A percentile compares a stretch with the other conserved stretches of the same genome.
These are phyloP conservation scores for Anadara kagoshimensis DNA, from an alignment of 1,140 invertebrate species.

Conservation along the genomic window DNA sequence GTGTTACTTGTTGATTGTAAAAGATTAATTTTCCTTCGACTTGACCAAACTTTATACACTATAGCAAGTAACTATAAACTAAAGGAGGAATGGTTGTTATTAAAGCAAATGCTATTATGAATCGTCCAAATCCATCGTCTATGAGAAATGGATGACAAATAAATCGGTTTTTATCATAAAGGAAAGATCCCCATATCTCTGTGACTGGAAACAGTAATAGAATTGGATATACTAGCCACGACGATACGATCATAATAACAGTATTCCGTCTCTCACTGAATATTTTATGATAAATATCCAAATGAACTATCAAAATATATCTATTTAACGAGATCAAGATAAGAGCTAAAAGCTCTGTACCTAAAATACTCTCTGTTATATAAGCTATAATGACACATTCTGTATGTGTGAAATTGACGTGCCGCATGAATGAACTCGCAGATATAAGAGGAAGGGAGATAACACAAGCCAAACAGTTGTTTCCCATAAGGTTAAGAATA, in stretches of 20 bases:
- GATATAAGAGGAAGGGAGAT: conserved; percentile 37
- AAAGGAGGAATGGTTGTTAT: conserved; percentile 28
- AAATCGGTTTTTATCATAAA: conserved; percentile 38
- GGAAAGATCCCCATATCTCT: conserved; percentile 39
- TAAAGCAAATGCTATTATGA: conserved; percentile 18
- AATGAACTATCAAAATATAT: conserved; percentile 43
- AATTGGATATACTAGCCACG: conserved; percentile 33
- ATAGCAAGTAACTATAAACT: conserved; percentile 43
- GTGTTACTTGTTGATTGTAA: neutral
- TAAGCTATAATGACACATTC: conserved; percentile 38
- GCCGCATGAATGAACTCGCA: conserved; percentile 15
- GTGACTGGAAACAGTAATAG: conserved; percentile 35
- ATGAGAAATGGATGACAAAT: conserved; percentile 16
- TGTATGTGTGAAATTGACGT: neutral
- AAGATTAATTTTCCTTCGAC: conserved; percentile 4
- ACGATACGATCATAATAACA: conserved; percentile 24
- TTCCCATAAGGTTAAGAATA: conserved; percentile 42
- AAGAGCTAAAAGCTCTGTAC: conserved; percentile 30
- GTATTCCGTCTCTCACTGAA: conserved; percentile 13
- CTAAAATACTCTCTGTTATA: conserved; percentile 32
- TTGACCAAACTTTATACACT: conserved; percentile 22
- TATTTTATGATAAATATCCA: conserved; percentile 14
- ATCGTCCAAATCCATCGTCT: conserved; percentile 20
- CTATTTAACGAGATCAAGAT: conserved; percentile 40
- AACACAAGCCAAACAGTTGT: conserved; percentile 30